Evolutionary conservation across 2,888 invertebrate genomes (phyloP).

Genomic region (Mechanitis messenoides): DNA sequence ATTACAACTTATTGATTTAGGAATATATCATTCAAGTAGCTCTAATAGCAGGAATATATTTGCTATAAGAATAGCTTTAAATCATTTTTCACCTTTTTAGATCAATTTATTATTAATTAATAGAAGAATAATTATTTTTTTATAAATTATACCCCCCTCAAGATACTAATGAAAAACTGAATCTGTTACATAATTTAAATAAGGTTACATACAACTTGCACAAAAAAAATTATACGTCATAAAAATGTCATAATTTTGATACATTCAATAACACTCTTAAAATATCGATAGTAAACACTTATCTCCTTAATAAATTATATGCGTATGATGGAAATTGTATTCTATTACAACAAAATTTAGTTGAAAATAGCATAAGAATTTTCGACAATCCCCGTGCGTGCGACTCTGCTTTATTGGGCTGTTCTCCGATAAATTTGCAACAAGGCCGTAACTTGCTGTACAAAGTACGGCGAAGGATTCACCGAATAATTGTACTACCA

Average conservation of each 20-base stretch:
- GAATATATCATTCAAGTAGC: background rate
- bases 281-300: conserved; percentile 21
- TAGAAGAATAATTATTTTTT: no score
- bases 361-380: conserved; percentile 26
- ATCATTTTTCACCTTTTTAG: background rate
- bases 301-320: conserved; percentile 21
- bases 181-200: no score
- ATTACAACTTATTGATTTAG: conserved; percentile 4
- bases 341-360: conserved; percentile 22
- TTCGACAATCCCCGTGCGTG: conserved; percentile 30
- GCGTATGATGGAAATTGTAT: conserved; percentile 17
- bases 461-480: conserved; percentile 49
- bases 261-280: conserved; percentile 25
- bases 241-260: conserved; percentile 25
- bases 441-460: conserved; percentile 40
- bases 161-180: no score
- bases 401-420: conserved; percentile 32
- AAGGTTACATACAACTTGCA: background rate
- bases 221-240: background rate
- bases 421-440: conserved; percentile 45
- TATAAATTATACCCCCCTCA: no score
- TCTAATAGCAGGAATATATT: background rate
- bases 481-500: conserved; percentile 63
- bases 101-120: background rate
- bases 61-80: background rate